Percentiles rank a stretch among this genome's conserved stretches.
These are phyloP conservation scores for Atta texana DNA, from an alignment of 1,140 invertebrate species.

Conservation along the genomic window DNA sequence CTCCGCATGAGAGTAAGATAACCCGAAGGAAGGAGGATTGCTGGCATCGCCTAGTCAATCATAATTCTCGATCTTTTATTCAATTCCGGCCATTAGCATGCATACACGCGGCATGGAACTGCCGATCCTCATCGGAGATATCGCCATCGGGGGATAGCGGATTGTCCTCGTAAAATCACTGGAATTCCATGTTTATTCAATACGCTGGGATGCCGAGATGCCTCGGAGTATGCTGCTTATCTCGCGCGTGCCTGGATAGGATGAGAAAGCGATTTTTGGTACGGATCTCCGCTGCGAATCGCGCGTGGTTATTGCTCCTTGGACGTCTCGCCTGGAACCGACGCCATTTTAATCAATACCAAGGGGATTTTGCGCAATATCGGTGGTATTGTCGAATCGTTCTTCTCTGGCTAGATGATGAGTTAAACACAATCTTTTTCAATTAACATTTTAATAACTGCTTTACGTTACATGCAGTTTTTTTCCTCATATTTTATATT, in stretches of 20 bases:
- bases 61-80: constrained; percentile 85
- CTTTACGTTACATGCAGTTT: neutral
- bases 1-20: constrained; percentile 59
- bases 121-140: constrained; percentile 71
- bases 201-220: constrained; percentile 72
- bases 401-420: neutral
- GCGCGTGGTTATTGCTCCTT: constrained; percentile 43
- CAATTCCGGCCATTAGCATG: constrained; percentile 85
- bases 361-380: constrained; percentile 48
- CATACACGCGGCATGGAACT: constrained; percentile 79
- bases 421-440: neutral
- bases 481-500: neutral
- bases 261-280: constrained; percentile 49
- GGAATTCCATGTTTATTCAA: constrained; percentile 86
- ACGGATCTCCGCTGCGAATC: neutral
- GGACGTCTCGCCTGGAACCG: constrained; percentile 22
- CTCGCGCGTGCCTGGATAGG: constrained; percentile 55
- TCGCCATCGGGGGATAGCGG: constrained; percentile 43
- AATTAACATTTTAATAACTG: neutral
- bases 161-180: constrained; percentile 84
- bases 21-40: neutral
- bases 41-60: constrained; percentile 75
- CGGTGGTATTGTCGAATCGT: constrained; percentile 16
- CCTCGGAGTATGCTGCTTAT: constrained; percentile 41
- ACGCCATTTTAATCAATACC: constrained; percentile 55